Base-by-base conservation (phyloP, 2,113 vertebrate genomes). In the Cercopithecus mona region DNA sequence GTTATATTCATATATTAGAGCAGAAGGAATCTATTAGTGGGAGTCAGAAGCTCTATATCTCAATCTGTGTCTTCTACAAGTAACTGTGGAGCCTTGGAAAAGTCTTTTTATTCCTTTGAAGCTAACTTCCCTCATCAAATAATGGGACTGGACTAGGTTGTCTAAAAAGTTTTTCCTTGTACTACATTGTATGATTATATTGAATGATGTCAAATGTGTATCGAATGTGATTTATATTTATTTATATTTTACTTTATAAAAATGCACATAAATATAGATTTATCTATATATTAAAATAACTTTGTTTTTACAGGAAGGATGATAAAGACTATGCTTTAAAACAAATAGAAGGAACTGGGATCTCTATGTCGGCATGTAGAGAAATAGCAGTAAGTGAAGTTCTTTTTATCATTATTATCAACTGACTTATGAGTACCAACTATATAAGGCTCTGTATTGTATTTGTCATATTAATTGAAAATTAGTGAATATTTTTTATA, bases 341-440 rank as follows among this genome's bases (percentile, higher is more conserved):
- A 99, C 99, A 99, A 98, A 99, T 99, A 99, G 99, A 99, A 99
- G 99, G 99, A 99, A 99, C 99, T 97, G 99, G 99, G 98, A 99
- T 99, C 99, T 99, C 99, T 97, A 99, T 99, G 99, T 99, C 99
- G 88, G 99, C 99, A 96, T 99, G 99, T 99, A 99, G 99, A 99
- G 99, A 99, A 99, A 99, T 99, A 99, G 99, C 99, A 98, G 99
- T 99, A 99, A 99, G 99, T 99, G 97, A 86, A 98, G 66, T 92
- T 97, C 59, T 98, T 98, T 98, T 96, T 98, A 84, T 57, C 48
- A 35, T 85, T 73, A 32, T 81, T 85, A 30, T 75, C 35, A 78
- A 8, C 70, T 97, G 76, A 81, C 50, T 82, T 82, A 38, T 1
- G 20, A 86, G 0, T 90, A 43, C 76, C 68, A 90, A 0, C 18